These are phyloP conservation scores for Apoda limacodes DNA, from an alignment of 2,888 invertebrate species.

Conservation along the genomic window DNA sequence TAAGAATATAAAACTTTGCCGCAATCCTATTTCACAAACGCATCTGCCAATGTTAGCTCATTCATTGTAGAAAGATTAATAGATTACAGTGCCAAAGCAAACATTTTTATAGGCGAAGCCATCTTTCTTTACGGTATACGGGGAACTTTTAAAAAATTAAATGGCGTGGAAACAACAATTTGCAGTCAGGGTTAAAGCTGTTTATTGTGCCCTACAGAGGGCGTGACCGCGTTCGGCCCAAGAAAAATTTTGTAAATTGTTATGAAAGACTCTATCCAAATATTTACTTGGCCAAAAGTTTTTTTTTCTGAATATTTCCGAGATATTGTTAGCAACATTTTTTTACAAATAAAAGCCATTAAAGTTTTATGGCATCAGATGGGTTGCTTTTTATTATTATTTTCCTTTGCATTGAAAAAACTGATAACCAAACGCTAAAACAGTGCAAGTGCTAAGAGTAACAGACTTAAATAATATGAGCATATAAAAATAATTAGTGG, in stretches of 20 bases:
- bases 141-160: slow-evolving; percentile 50
- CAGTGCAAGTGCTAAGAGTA: no score
- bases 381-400: no score
- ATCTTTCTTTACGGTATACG: slow-evolving; percentile 32
- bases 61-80: slow-evolving; percentile 56
- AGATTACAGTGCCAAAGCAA: slow-evolving; percentile 21
- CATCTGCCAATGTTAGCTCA: slow-evolving; percentile 33
- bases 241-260: slow-evolving; percentile 41
- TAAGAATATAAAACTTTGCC: slow-evolving; percentile 27
- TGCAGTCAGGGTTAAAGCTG: slow-evolving; percentile 44
- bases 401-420: no score
- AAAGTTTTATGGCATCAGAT: slow-evolving; percentile 2
- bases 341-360: slow-evolving; percentile 13
- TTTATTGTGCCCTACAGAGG: slow-evolving; percentile 44
- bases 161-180: slow-evolving; percentile 65
- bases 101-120: slow-evolving; percentile 18
- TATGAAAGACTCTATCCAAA: slow-evolving; percentile 57
- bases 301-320: slow-evolving; percentile 31
- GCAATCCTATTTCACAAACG: slow-evolving; percentile 22
- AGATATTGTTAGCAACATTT: no score
- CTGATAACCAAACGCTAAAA: no score
- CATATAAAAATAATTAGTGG: no score
- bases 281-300: slow-evolving; percentile 55
- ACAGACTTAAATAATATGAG: no score
- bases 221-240: slow-evolving; percentile 46